Base-by-base conservation (phyloP, 2,888 invertebrate genomes). In the Artemia sinica region DNA sequence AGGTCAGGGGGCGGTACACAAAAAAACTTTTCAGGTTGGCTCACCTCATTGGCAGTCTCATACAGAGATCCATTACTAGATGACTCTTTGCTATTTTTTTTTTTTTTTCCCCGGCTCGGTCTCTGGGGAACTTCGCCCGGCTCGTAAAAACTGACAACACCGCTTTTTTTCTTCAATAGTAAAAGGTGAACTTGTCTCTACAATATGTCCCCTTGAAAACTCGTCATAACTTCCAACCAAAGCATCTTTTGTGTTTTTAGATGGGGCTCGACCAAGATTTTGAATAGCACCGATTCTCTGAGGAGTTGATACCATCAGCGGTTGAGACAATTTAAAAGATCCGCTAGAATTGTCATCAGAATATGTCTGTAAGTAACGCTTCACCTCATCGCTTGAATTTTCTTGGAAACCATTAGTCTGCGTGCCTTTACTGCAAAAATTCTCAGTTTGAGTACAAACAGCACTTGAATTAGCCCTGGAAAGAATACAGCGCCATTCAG, bases 41-140 rank as follows among this genome's bases (percentile, higher is more conserved):
- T 58, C 18, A 58, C 58, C 18, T 58, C 58, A 18, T 58, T 58
- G 18, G 58, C 58, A 14, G 58, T 58, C 58, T 58, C 58, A 18
- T 58, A 58, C 58, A 58, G n/a, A n/a, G 58, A 58, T 58, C 58
- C 58, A 9, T n/a, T 58, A 58, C 14, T 58, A 8, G 58, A 58
- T n/a, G 14, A 14, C 14, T 58, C 58, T 18, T 58, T 58, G 58
- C 58, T 58, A 28, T n/a, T n/a, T n/a, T n/a, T n/a, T n/a, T n/a
- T n/a, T n/a, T 28, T 28, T 28, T 28, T 28, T 4, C 28, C 28
- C 58, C 58, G 58, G 10, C 18, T 14, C 14, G 58, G 58, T n/a
- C 58, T n/a, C 10, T 58, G 58, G 0, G 58, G 58, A 14, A 58
- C 14, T 14, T 9, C 10, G 8, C 58, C 58, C 10, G 58, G 58